Percentiles rank a stretch among this genome's conserved stretches.
phyloP scores from a whole-genome alignment of 1,140 invertebrate species.

The Apolygus lucorum region DNA sequence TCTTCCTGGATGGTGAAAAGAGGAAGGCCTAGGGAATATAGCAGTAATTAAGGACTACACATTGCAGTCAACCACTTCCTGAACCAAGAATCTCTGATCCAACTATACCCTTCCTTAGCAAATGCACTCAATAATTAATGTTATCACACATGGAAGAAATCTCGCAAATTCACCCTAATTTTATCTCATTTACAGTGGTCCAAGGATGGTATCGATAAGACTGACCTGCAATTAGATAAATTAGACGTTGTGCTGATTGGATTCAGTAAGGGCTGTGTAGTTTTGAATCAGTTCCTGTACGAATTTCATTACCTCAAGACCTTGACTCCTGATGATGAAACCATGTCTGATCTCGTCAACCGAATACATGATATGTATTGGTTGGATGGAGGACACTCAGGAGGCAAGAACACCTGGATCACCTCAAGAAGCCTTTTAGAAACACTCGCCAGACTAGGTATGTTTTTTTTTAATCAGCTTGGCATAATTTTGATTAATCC shows the following conservation, averaged over 20 bases:
- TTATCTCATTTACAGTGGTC: too few species aligned
- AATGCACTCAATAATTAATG: too few species aligned
- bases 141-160: too few species aligned
- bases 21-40: too few species aligned
- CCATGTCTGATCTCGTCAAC: slow-evolving; percentile 48
- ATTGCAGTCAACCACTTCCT: too few species aligned
- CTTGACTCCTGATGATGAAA: slow-evolving; percentile 47
- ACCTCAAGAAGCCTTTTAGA: slow-evolving; percentile 59
- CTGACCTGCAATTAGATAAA: slow-evolving; percentile 22
- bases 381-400: slow-evolving; percentile 79
- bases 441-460: slow-evolving; percentile 51
- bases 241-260: slow-evolving; percentile 56
- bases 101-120: too few species aligned
- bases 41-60: too few species aligned
- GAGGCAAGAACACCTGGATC: slow-evolving; percentile 75
- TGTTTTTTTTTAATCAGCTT: slow-evolving; percentile 11
- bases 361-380: slow-evolving; percentile 68
- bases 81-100: too few species aligned
- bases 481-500: too few species aligned
- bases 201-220: slow-evolving; percentile 11
- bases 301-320: slow-evolving; percentile 67
- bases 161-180: too few species aligned
- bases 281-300: slow-evolving; percentile 79
- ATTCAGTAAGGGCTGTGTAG: slow-evolving; percentile 87
- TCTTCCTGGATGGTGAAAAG: too few species aligned